Base-by-base conservation (phyloP, 2,888 invertebrate species). In the Drosophila dives region DNA sequence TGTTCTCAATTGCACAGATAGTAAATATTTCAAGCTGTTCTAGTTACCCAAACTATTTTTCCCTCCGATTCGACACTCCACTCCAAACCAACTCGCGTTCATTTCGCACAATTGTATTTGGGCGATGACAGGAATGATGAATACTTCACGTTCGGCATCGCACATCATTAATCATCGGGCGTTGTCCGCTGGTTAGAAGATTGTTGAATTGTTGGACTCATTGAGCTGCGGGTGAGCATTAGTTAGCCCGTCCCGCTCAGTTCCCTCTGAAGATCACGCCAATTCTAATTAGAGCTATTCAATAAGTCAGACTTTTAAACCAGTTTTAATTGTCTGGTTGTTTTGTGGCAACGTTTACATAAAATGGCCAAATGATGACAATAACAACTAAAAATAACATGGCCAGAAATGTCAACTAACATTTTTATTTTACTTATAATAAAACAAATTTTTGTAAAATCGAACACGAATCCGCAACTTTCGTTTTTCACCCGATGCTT, bases 261-360 rank as follows among this genome's bases (percentile, higher is more conserved):
- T 32, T 49, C 11, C 26, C 36, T 23, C 59, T 63, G 63, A 72
- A 75, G 45, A 56, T 77, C 85, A 82, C 74, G 72, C 70, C 83
- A 80, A 89, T 90, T 86, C 90, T 91, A 89, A 89, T 91, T 89
- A 86, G 85, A 73, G 76, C 82, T 78, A 91, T 91, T 90, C 83
- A 90, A 66, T 73, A 40, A 66, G 36, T 61, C 48, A 40, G 33
- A 34, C 56, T 50, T n/a, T n/a, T 26, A 64, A 77, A 86, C 72
- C 72, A 56, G 79, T 79, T 76, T 77, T 51, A 59, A 77, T 68
- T 80, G 64, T 70, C 45, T 51, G 23, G 1, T 11, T 32, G 33
- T 29, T 34, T 59, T 45, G 48, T 11, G 26, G 40, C 17, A 56
- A 51, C 12, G 40, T 69, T 20, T 48, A 34, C 54, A 59, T 42